Conservation (phyloP, 2,797 vertebrate species). For the Phrynocephalus forsythii region DNA sequence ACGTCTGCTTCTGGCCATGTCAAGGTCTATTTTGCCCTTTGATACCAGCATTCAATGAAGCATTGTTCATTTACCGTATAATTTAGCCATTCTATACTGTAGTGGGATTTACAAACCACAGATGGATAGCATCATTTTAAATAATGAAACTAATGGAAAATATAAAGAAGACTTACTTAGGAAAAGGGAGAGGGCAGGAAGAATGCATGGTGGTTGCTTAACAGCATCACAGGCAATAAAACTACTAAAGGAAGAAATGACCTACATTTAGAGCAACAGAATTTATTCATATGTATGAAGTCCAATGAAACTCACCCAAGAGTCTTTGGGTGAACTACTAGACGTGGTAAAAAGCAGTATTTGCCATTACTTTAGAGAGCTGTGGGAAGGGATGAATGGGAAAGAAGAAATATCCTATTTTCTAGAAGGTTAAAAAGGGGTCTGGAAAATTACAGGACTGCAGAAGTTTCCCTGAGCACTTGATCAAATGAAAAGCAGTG, state of each 20-base stretch:
- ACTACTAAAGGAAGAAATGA: slow-evolving; percentile 36
- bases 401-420: neutral
- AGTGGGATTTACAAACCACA: neutral
- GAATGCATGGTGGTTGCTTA: slow-evolving; percentile 58
- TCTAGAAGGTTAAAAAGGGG: neutral
- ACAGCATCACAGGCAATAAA: slow-evolving; percentile 65
- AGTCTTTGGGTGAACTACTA: fast-evolving
- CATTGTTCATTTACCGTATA: neutral
- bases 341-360: fast-evolving
- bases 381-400: neutral
- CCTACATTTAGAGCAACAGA: fast-evolving
- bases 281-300: neutral
- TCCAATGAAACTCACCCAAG: neutral
- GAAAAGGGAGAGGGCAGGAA: slow-evolving; percentile 34
- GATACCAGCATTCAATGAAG: neutral
- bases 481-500: slow-evolving; percentile 27
- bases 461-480: neutral
- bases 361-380: neutral
- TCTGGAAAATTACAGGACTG: neutral
- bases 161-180: slow-evolving; percentile 59
- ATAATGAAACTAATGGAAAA: slow-evolving; percentile 46
- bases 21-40: neutral
- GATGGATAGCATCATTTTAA: slow-evolving; percentile 54
- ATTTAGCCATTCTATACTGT: neutral
- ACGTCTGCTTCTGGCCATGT: too few species aligned